Conservation (phyloP, 2,888 invertebrate species). For the Slavum lentiscoides region DNA sequence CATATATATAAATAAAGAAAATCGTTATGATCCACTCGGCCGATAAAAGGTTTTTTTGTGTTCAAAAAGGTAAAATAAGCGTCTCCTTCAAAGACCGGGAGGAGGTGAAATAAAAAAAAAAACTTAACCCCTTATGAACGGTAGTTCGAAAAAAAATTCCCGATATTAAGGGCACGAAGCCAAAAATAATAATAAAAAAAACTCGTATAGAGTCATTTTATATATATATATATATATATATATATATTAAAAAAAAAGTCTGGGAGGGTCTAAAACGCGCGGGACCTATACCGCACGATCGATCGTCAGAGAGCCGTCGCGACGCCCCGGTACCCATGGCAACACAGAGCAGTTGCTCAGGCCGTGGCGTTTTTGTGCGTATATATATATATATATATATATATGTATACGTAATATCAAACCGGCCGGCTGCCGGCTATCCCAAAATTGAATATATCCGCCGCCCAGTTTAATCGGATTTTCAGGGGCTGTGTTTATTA, state of each 20-base stretch:
- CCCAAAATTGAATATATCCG: constrained; percentile 44
- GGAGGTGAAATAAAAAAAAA: not conserved
- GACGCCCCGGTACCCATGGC: constrained; percentile 47
- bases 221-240: not conserved
- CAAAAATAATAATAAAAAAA: constrained; percentile 25
- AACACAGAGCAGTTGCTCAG: constrained; percentile 31
- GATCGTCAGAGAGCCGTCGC: constrained; percentile 45
- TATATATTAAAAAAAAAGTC: not conserved
- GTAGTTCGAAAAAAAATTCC: not conserved
- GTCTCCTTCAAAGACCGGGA: not conserved
- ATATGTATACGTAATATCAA: not conserved
- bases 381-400: not conserved
- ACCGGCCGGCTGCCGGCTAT: constrained; percentile 16
- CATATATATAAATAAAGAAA: not conserved
- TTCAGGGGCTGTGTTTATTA: not conserved
- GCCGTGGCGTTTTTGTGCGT: constrained; percentile 2
- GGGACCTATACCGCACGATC: constrained; percentile 36
- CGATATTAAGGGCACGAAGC: not conserved
- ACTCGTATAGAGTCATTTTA: too few species aligned
- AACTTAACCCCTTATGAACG: not conserved
- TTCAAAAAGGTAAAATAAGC: not conserved
- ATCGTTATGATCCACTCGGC: not conserved
- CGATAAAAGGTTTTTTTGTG: not conserved
- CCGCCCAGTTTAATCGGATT: not conserved
- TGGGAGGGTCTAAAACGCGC: constrained; percentile 31